Percentiles rank a stretch among this genome's conserved stretches.
Conservation (phyloP, 2,888 invertebrate genomes). For the Hololepta plana region DNA sequence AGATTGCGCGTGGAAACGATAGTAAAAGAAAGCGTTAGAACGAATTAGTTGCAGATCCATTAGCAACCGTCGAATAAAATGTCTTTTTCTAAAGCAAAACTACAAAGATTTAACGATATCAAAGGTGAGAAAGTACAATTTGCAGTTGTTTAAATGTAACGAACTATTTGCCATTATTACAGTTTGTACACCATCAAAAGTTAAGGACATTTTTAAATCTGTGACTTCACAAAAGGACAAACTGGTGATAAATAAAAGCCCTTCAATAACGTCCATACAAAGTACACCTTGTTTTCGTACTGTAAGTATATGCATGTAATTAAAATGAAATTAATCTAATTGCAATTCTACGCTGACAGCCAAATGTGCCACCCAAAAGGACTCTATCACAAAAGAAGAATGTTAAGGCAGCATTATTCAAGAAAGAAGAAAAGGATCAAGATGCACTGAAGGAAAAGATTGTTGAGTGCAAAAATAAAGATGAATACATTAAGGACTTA, state of each 20-base stretch:
- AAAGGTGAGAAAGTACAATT: constrained; percentile 25
- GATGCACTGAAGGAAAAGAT: constrained; percentile 32
- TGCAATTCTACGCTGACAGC: too few relatives aligned
- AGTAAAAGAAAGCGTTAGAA: too few relatives aligned
- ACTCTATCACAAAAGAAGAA: constrained; percentile 16
- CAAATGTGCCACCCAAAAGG: constrained; percentile 8
- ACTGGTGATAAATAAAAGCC: constrained; percentile 23
- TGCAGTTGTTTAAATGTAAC: constrained; percentile 5
- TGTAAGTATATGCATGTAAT: constrained; percentile 16
- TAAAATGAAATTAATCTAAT: background rate
- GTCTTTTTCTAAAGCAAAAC: constrained; percentile 38
- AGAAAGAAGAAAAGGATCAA: constrained; percentile 4
- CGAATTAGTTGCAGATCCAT: too few relatives aligned
- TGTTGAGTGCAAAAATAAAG: constrained; percentile 35
- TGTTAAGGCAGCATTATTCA: constrained; percentile 9
- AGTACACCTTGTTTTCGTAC: constrained; percentile 22
- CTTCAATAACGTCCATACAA: constrained; percentile 15
- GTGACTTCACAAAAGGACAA: constrained; percentile 24
- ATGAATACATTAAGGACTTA: constrained; percentile 30
- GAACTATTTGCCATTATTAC: constrained; percentile 9
- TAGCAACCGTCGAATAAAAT: too few relatives aligned
- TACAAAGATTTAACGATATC: constrained; percentile 35
- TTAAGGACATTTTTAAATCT: constrained; percentile 28
- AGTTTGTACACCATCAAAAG: constrained; percentile 32
- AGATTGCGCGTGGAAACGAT: too few relatives aligned